Evolutionary conservation across 2,797 vertebrate genomes (phyloP).

Genomic region (Bufotes viridis): DNA sequence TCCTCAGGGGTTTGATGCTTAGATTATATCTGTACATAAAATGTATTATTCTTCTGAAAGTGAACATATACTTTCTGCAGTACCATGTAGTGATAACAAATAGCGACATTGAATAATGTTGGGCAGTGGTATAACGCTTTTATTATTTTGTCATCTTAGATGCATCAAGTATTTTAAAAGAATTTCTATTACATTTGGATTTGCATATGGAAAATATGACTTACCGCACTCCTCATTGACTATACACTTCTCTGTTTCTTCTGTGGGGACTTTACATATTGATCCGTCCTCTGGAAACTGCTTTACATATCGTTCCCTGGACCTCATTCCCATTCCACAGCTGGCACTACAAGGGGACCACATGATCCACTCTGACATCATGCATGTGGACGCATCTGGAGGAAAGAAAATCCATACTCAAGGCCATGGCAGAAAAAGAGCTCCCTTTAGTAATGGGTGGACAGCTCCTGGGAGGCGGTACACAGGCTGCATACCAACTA

Average conservation of each 20-base stretch:
- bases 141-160: background rate
- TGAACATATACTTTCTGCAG: background rate
- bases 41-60: too few species aligned
- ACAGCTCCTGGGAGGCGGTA: too few species aligned
- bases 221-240: slow-evolving; percentile 96
- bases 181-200: background rate
- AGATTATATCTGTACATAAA: too few species aligned
- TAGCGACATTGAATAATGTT: too few species aligned
- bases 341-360: slow-evolving; percentile 95
- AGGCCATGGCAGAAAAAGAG: background rate
- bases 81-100: background rate
- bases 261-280: slow-evolving; percentile 89
- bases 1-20: too few species aligned
- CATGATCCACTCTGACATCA: slow-evolving; percentile 99
- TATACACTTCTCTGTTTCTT: slow-evolving; percentile 90
- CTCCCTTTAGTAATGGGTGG: too few species aligned
- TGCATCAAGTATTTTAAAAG: background rate
- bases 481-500: too few species aligned
- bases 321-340: slow-evolving; percentile 88
- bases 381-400: slow-evolving; percentile 91
- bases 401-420: slow-evolving; percentile 55
- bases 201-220: slow-evolving; percentile 65
- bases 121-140: background rate
- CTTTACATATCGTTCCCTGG: slow-evolving; percentile 93
- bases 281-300: slow-evolving; percentile 97